Conservation (phyloP, 2,113 vertebrate genomes). For the Pseudorhombus dupliciocellatus region DNA sequence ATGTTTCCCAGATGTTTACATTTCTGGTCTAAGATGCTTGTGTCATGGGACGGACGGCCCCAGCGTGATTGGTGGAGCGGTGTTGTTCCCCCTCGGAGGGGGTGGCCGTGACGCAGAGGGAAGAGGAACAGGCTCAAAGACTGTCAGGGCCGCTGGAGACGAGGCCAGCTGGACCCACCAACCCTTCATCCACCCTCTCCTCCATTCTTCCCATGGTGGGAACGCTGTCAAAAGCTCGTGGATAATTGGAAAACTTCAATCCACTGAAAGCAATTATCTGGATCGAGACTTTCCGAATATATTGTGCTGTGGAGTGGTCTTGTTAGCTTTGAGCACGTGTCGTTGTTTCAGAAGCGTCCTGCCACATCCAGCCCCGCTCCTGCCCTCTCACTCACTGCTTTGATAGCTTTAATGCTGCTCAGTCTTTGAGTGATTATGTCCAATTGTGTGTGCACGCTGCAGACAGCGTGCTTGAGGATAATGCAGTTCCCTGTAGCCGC, state of each 20-base stretch:
- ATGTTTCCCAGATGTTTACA: conserved; percentile 84
- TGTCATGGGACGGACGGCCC: conserved; percentile 69
- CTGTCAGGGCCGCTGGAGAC: conserved; percentile 58
- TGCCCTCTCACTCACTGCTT: conserved; percentile 17
- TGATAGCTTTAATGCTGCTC: conserved; percentile 26
- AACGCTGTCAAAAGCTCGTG: conserved; percentile 59
- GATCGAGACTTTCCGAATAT: conserved; percentile 76
- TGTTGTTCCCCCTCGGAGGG: conserved; percentile 31
- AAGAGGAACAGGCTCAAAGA: conserved; percentile 41
- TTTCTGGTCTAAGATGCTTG: conserved; percentile 75
- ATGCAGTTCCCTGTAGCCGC: conserved; percentile 54
- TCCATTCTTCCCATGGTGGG: conserved; percentile 60
- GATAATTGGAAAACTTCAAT: conserved; percentile 80
- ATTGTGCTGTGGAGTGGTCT: conserved; percentile 49
- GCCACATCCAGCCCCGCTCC: conserved; percentile 18
- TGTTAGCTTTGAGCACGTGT: conserved; percentile 48
- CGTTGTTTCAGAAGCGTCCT: conserved; percentile 55
- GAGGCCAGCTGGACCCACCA: conserved; percentile 66
- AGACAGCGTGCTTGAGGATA: conserved; percentile 34
- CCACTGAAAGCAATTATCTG: conserved; percentile 79
- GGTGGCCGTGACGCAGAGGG: conserved; percentile 58
- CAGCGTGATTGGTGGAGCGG: conserved; percentile 54
- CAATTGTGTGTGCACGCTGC: conserved; percentile 6
- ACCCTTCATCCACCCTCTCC: conserved; percentile 44
- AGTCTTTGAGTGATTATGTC: conserved; percentile 24